phyloP scores from a whole-genome alignment of 2,797 vertebrate genomes.

The Miichthys miiuy region DNA sequence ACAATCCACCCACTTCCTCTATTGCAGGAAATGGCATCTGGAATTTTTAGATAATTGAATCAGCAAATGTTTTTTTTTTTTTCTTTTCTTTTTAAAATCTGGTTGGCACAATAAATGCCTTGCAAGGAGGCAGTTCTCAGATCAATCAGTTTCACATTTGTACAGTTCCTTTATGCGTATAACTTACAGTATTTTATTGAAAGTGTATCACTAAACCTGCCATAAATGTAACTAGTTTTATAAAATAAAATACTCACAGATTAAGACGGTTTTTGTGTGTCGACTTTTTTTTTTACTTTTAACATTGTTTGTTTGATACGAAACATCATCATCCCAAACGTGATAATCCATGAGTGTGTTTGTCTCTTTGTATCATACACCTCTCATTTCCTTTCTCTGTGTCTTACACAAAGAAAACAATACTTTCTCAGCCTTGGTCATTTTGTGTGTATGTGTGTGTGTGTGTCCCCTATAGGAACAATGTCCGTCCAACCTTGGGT shows the following conservation, averaged over 20 bases:
- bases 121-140: constrained; percentile 35
- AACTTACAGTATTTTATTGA: constrained; percentile 77
- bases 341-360: constrained; percentile 18
- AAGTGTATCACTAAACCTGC: constrained; percentile 65
- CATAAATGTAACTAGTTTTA: constrained; percentile 83
- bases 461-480: constrained; percentile 63
- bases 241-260: constrained; percentile 78
- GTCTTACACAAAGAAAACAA: constrained; percentile 67
- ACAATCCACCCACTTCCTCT: constrained; percentile 75
- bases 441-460: constrained; percentile 31
- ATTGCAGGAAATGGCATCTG: constrained; percentile 78
- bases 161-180: constrained; percentile 78
- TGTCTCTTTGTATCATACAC: constrained; percentile 37
- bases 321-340: constrained; percentile 1
- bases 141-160: constrained; percentile 64
- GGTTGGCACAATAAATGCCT: constrained; percentile 15
- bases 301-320: neutral
- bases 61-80: constrained; percentile 68
- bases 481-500: constrained; percentile 70
- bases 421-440: constrained; percentile 60
- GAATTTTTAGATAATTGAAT: constrained; percentile 74
- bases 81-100: neutral
- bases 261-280: constrained; percentile 9
- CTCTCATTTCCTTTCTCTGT: constrained; percentile 56
- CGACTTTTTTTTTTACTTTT: neutral